These are phyloP conservation scores for Phengaris alcon DNA, from an alignment of 2,888 invertebrate species.

Conservation along the genomic window DNA sequence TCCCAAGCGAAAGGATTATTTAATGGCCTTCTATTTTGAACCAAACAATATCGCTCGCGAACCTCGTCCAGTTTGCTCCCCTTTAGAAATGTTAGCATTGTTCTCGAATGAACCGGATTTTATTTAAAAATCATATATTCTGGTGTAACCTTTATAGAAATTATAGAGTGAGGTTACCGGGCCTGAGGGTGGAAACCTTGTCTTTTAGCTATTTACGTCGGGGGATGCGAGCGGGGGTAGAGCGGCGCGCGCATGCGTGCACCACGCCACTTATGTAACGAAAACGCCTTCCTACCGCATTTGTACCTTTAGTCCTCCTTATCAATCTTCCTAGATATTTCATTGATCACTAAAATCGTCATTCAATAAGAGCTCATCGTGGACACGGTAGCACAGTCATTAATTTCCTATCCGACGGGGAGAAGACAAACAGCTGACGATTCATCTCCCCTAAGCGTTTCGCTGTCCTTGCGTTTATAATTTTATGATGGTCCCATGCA, in stretches of 20 bases:
- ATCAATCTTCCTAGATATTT: slow-evolving; percentile 54
- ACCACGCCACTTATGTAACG: slow-evolving; percentile 70
- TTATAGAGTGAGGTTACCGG: slow-evolving; percentile 73
- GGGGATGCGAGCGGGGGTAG: slow-evolving; percentile 65
- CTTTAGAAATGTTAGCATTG: slow-evolving; percentile 47
- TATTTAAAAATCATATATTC: slow-evolving; percentile 66
- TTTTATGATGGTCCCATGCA: slow-evolving; percentile 24
- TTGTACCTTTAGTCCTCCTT: slow-evolving; percentile 41
- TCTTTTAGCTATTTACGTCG: slow-evolving; percentile 78
- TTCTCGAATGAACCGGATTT: slow-evolving; percentile 58
- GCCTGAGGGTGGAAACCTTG: slow-evolving; percentile 76
- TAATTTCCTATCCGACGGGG: slow-evolving; percentile 3
- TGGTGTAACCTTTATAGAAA: slow-evolving; percentile 75
- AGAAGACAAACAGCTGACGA: slow-evolving; percentile 12
- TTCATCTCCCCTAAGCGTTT: background rate
- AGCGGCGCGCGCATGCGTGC: slow-evolving; percentile 66
- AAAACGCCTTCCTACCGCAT: slow-evolving; percentile 48
- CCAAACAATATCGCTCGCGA: background rate
- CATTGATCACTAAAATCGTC: slow-evolving; percentile 39
- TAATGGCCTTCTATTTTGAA: slow-evolving; percentile 6
- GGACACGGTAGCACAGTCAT: background rate
- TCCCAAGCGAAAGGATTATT: background rate
- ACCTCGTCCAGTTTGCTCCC: slow-evolving; percentile 35
- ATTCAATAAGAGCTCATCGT: background rate
- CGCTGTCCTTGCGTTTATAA: slow-evolving; percentile 20